phyloP scores from a whole-genome alignment of 2,888 invertebrate species.

The Stenurella melanura region DNA sequence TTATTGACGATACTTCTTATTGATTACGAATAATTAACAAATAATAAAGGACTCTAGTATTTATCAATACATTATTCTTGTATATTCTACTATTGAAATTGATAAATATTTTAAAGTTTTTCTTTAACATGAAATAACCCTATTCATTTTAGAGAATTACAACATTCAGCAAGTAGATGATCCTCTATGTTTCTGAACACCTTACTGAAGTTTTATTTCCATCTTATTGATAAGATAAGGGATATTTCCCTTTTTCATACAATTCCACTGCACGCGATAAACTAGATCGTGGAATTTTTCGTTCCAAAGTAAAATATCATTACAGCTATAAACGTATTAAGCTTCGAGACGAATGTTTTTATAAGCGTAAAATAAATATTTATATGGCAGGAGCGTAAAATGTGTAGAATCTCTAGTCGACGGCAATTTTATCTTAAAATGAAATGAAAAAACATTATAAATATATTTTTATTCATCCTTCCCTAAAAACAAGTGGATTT shows the following conservation, averaged over 20 bases:
- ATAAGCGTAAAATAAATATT: constrained; percentile 4
- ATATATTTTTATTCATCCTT: background rate
- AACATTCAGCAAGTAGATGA: too few species aligned
- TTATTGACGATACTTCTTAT: too few species aligned
- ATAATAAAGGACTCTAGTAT: too few species aligned
- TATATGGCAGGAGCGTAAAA: background rate
- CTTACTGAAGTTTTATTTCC: background rate
- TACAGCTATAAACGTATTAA: constrained; percentile 1
- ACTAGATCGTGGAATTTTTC: background rate
- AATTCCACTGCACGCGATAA: background rate
- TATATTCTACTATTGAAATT: too few species aligned
- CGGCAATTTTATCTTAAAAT: background rate
- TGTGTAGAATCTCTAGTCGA: constrained; percentile 1
- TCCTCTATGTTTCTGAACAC: too few species aligned
- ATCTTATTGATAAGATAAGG: too few species aligned
- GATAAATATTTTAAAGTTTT: too few species aligned
- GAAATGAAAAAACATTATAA: background rate
- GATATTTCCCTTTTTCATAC: background rate
- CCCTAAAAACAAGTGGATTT: background rate
- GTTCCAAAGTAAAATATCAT: background rate
- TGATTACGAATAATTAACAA: too few species aligned
- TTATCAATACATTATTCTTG: too few species aligned
- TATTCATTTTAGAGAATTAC: too few species aligned
- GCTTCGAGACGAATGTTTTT: background rate
- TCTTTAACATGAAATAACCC: too few species aligned